Evolutionary conservation across 2,888 invertebrate species (phyloP), one percentile per base, ranked within the genome.

Genomic region (Pilophorus perplexus): DNA sequence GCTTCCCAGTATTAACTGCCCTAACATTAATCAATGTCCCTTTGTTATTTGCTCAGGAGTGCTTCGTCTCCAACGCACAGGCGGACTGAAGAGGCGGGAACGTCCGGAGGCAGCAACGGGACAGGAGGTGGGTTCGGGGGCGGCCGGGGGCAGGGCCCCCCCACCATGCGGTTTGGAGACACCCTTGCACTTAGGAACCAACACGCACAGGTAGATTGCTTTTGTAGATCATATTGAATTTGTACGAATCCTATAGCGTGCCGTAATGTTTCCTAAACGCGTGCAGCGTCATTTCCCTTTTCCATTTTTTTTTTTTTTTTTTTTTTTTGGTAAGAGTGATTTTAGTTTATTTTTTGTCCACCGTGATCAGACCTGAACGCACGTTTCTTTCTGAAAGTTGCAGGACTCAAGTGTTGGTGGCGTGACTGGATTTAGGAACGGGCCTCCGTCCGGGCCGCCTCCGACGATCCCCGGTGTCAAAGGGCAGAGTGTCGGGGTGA

Each of bases 41-140:
- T n/a, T n/a, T n/a, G n/a, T n/a, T n/a, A n/a, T n/a, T n/a, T 27
- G n/a, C 37, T 10, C 55, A 72, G 72, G 67, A 71, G 68, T 42
- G 67, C 70, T 8, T 73, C 73, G 0, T 72, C 73, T 1, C 72
- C 72, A 0, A 70, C 73, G 5, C 73, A 73, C 27, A 50, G 72
- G 6, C 59, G 73, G 33, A 12, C 75, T 74, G 71, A 67, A 16
- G 68, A 64, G n/a, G 66, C 64, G 14, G 66, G 60, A 20, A 25
- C 52, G 38, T 80, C 20, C 80, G 79, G 67, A 79, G 80, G 57
- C 79, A 67, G 80, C 80, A 3, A 75, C 50, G 66, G 66, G 37
- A 59, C 57, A n/a, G 66, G 57, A 80, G 77, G 78, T 80, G 64
- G 69, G 48, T 67, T 68, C 50, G 64, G 80, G 48, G 65, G 67